Base-by-base conservation (phyloP, 2,797 vertebrate genomes). In the Melanotaenia nigrans region DNA sequence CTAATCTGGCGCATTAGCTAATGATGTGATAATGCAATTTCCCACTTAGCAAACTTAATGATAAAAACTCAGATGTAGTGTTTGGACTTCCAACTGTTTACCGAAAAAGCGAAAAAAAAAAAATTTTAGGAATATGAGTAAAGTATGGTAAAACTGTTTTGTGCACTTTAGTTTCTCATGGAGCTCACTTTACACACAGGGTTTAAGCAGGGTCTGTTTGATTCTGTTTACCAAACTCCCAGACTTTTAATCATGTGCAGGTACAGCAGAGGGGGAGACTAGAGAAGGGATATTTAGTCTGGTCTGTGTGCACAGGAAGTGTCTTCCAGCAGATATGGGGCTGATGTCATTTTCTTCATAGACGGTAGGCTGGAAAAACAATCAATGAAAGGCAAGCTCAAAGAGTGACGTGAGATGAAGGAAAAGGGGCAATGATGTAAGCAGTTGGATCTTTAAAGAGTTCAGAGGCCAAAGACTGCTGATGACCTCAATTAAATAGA, bases 321-420 rank as follows among this genome's bases (percentile, higher is more conserved):
- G 66, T 78, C 73, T 66, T 73, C 75, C 49, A 82, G 65, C 55
- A 85, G 79, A 79, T 77, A 60, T 57, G 55, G 35, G 33, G 73
- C 65, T 91, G 86, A 90, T 87, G 87, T 90, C 82, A 90, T 81
- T 71, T 73, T 68, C 72, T 73, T 73, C 64, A 49, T 3, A 65
- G 75, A 77, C 72, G 56, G 74, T 1, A 42, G 49, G 57, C 70
- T 63, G 70, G 36, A 79, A 73, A 57, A 84, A 75, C 47, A 62
- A 66, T 47, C 36, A 68, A 59, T n/a, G 65, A 36, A 40, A 60
- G 36, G 25, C 45, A 40, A 53, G 22, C 3, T 38, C 13, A 28
- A 22, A 51, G 47, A 32, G 33, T 28, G 40, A 33, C 12, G 3
- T 11, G 18, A 61, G 56, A 36, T 10, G 14, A 57, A 45, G 60